A percentile compares a stretch with the other conserved stretches of the same genome.
These are phyloP conservation scores for Micromys minutus DNA, from an alignment of 2,113 vertebrate species.

Conservation along the genomic window DNA sequence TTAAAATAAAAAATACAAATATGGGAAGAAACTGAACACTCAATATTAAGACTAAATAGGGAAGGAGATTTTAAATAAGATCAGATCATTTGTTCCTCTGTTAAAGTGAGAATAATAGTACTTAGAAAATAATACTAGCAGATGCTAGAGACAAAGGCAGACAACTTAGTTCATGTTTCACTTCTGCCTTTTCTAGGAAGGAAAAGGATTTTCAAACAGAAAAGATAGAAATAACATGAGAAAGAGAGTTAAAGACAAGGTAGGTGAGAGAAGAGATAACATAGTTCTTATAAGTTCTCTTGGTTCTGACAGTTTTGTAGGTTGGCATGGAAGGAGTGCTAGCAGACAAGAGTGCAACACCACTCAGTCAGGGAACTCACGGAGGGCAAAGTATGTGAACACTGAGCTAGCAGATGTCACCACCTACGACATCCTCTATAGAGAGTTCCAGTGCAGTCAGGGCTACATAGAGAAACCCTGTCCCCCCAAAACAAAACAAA, in stretches of 20 bases:
- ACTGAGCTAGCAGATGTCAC: constrained; percentile 21
- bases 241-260: constrained; percentile 69
- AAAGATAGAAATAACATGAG: constrained; percentile 67
- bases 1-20: neutral
- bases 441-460: neutral
- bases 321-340: constrained; percentile 40
- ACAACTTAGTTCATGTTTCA: constrained; percentile 57
- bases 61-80: constrained; percentile 32
- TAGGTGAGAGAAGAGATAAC: constrained; percentile 57
- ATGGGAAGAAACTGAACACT: constrained; percentile 51
- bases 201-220: constrained; percentile 71
- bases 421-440: neutral
- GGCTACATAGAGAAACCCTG: neutral
- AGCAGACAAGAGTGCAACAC: constrained; percentile 27
- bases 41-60: constrained; percentile 26
- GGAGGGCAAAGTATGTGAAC: neutral
- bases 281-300: constrained; percentile 52
- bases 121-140: constrained; percentile 36
- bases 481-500: neutral
- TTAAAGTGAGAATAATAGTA: constrained; percentile 2
- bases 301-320: constrained; percentile 44
- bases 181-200: constrained; percentile 70
- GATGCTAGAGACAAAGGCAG: constrained; percentile 58
- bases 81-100: constrained; percentile 4
- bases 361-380: constrained; percentile 48